A percentile compares a stretch with the other conserved stretches of the same genome.
These are phyloP conservation scores for Fragum fragum DNA, from an alignment of 2,888 invertebrate species.

Conservation along the genomic window DNA sequence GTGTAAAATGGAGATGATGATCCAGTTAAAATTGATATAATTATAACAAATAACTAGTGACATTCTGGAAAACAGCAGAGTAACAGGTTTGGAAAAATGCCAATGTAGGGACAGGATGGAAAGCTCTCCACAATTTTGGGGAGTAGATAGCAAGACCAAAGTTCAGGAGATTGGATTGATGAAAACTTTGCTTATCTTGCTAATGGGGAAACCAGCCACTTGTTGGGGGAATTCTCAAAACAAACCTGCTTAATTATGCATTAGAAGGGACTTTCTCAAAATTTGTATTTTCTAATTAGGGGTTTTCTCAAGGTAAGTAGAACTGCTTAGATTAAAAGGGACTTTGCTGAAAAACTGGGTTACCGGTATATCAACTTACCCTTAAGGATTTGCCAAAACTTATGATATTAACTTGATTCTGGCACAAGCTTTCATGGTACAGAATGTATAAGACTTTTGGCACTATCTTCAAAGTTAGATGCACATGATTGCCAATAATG, in stretches of 20 bases:
- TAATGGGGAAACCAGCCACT: constrained; percentile 20
- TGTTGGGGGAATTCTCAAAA: constrained; percentile 15
- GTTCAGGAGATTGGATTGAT: constrained; percentile 4
- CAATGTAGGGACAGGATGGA: too few relatives aligned
- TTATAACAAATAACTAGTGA: too few relatives aligned
- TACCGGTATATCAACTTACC: neutral
- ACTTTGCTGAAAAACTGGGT: neutral
- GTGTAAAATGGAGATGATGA: too few relatives aligned
- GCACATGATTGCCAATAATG: constrained; percentile 8
- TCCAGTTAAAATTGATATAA: too few relatives aligned
- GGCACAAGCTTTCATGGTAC: neutral
- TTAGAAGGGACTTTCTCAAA: neutral
- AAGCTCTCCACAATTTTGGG: too few relatives aligned
- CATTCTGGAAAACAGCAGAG: too few relatives aligned
- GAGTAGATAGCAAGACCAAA: neutral
- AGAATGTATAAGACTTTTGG: neutral
- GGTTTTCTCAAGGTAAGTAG: too few relatives aligned
- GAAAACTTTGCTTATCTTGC: neutral
- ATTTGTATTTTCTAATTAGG: too few relatives aligned
- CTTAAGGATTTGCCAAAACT: neutral
- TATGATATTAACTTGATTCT: neutral
- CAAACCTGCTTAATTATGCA: neutral
- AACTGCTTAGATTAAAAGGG: too few relatives aligned
- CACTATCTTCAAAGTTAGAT: neutral
- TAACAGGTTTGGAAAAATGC: too few relatives aligned